These are phyloP conservation scores for Cyclura pinguis DNA, from an alignment of 2,797 vertebrate genomes.

Conservation along the genomic window DNA sequence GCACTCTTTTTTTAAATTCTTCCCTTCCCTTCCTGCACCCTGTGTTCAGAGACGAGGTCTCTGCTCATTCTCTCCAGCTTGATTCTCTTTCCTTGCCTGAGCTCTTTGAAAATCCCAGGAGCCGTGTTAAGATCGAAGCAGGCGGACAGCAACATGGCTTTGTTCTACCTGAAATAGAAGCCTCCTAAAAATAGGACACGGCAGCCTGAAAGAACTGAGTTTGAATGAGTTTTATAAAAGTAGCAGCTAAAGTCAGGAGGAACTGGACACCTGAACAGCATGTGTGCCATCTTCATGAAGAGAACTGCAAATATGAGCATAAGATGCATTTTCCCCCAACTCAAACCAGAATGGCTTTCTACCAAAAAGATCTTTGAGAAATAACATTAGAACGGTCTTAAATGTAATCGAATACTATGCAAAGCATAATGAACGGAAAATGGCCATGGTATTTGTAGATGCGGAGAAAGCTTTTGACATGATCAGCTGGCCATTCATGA, in stretches of 20 bases:
- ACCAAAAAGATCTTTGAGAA: too few relatives aligned
- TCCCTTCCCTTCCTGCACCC: neutral
- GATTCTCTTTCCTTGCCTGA: neutral
- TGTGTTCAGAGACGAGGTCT: neutral
- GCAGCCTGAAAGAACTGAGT: neutral
- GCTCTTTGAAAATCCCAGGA: neutral
- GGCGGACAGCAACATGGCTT: conserved; percentile 10
- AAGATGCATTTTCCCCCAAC: too few relatives aligned
- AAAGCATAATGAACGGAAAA: too few relatives aligned
- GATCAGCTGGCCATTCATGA: too few relatives aligned
- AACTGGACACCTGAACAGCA: too few relatives aligned
- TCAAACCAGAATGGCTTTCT: too few relatives aligned
- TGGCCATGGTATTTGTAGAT: too few relatives aligned
- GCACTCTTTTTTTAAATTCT: neutral
- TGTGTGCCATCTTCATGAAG: neutral
- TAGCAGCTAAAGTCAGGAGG: neutral
- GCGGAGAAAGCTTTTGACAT: too few relatives aligned
- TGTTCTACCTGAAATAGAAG: neutral
- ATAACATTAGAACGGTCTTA: too few relatives aligned
- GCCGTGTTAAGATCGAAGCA: neutral
- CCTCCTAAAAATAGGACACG: conserved; percentile 23
- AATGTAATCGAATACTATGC: too few relatives aligned
- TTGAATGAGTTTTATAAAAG: neutral
- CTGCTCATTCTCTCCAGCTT: neutral
- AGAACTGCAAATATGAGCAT: too few relatives aligned